Evolutionary conservation across 2,888 invertebrate species (phyloP), one percentile per base, ranked within the genome.

Genomic region (Adineta ricciae): DNA sequence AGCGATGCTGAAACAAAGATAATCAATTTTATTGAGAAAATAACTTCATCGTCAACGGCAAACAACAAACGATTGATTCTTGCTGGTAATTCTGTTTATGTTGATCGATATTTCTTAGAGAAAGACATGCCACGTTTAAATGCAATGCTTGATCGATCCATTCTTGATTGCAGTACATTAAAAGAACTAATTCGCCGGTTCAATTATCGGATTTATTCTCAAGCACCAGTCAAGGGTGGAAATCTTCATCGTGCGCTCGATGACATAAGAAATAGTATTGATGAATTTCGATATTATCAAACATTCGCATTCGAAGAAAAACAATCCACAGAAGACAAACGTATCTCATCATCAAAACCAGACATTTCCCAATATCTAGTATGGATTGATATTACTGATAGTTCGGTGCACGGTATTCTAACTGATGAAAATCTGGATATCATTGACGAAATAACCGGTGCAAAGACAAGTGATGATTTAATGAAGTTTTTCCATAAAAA

Each of bases 131-230:
- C 96, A 0, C 91, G 87, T 78, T 91, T 97, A 11, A 90, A 94
- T 88, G 89, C 93, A 1, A 94, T 95, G 89, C 91, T 97, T 87
- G 96, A 97, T 89, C 96, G 97, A 90, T 93, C 97, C 88, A 94
- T 95, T 82, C 93, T 99, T 87, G 98, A 98, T 92, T 96, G 97
- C 3, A 95, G 95, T 54, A 93, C 95, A 0, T 91, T 98, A 32
- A 97, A 96, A 90, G 96, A 97, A 90, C 89, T 97, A 41, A 90
- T 91, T 87, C 91, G 84, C 24, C 84, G 84, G 24, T 84, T 52
- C 84, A 56, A 72, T 27, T 78, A 46, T 41, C 72, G 91, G 91
- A 86, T 86, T 86, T 82, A 56, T 86, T 2, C 86, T 88, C 19
- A 92, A 87, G 92, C 92, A 21, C 86, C 83, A 50, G 32, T 64